Conservation (phyloP, 1,140 invertebrate genomes). For the Coboldia fuscipes region DNA sequence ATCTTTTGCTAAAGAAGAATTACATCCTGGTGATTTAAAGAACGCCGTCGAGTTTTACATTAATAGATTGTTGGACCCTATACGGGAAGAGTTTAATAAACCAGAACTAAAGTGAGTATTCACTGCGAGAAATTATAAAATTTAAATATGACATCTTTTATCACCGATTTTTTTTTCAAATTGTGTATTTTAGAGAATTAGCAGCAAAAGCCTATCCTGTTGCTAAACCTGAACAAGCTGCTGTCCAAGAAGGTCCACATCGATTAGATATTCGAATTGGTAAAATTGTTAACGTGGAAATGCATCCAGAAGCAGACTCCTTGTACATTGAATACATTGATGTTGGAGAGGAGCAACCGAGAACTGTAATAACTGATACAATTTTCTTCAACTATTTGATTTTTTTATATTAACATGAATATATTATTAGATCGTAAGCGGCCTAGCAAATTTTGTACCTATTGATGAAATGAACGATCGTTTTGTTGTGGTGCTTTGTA, state of each 20-base stretch:
- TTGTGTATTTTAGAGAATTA: conserved; percentile 15
- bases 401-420: neutral
- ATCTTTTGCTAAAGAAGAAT: conserved; percentile 51
- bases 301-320: conserved; percentile 86
- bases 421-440: conserved; percentile 45
- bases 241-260: conserved; percentile 43
- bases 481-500: conserved; percentile 76
- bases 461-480: conserved; percentile 70
- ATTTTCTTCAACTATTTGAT: neutral
- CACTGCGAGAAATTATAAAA: conserved; percentile 10
- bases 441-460: conserved; percentile 74
- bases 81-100: conserved; percentile 67
- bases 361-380: conserved; percentile 23
- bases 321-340: conserved; percentile 90
- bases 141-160: neutral
- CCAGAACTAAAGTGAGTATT: conserved; percentile 49
- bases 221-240: conserved; percentile 10
- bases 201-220: conserved; percentile 61
- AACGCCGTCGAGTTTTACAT: conserved; percentile 60
- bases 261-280: conserved; percentile 81
- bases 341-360: conserved; percentile 42
- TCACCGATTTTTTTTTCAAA: neutral
- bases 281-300: conserved; percentile 73
- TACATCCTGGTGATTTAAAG: conserved; percentile 92
- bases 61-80: conserved; percentile 72